A percentile compares a stretch with the other conserved stretches of the same genome.
These are phyloP conservation scores for Drosophila mojavensis DNA, from an alignment of 1,140 invertebrate genomes.

Conservation along the genomic window DNA sequence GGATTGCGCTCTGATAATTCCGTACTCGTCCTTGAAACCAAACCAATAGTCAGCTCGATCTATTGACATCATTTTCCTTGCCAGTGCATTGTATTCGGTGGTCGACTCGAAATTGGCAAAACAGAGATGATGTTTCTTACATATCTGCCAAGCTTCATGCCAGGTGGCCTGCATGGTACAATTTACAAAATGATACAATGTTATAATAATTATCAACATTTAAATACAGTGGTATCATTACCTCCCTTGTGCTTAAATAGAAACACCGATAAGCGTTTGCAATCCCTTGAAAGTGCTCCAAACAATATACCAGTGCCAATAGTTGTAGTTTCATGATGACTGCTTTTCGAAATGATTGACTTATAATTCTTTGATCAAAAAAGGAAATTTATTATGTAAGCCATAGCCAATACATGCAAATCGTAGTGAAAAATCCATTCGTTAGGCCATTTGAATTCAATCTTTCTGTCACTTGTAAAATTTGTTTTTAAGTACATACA, in stretches of 20 bases:
- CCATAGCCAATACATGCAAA: background rate
- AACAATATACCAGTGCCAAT: background rate
- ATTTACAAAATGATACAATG: no score
- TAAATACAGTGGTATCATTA: background rate
- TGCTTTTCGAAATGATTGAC: background rate
- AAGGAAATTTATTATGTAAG: background rate
- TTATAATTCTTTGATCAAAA: background rate
- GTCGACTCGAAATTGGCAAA: conserved; percentile 25
- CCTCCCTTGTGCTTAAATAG: conserved; percentile 25
- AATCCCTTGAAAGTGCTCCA: background rate
- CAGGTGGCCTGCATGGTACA: conserved; percentile 17
- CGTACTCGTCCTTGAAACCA: conserved; percentile 5
- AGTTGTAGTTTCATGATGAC: conserved; percentile 17
- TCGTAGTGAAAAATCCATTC: background rate
- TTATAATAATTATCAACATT: background rate
- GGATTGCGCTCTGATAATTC: no score
- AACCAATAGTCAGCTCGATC: conserved; percentile 29
- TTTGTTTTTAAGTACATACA: no score
- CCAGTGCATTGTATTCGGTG: background rate
- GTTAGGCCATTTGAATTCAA: background rate
- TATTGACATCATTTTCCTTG: background rate
- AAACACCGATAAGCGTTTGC: conserved; percentile 14
- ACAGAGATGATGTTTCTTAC: conserved; percentile 25
- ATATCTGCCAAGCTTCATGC: conserved; percentile 29
- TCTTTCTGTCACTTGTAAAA: no score